A percentile compares a stretch with the other conserved stretches of the same genome.
phyloP scores from a whole-genome alignment of 2,113 vertebrate species.

The Alosa alosa region DNA sequence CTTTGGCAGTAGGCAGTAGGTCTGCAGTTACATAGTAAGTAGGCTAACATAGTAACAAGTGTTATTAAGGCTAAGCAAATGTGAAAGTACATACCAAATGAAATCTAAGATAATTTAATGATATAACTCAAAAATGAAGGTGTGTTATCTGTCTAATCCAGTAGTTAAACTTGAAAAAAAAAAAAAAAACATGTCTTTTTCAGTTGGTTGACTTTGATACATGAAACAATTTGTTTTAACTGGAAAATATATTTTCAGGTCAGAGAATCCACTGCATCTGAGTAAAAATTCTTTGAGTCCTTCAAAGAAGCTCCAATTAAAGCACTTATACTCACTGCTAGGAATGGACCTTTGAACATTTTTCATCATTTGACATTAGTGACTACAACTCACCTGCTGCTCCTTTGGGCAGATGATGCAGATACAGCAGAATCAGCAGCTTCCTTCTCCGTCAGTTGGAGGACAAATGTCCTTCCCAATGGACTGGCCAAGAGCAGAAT shows the following conservation, averaged over 20 bases:
- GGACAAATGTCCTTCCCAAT: slow-evolving; percentile 50
- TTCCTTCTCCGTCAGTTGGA: slow-evolving; percentile 54
- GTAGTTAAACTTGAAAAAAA: too few relatives aligned
- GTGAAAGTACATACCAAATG: too few relatives aligned
- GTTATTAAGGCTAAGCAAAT: too few relatives aligned
- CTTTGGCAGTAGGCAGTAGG: neutral
- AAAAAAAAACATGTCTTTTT: neutral
- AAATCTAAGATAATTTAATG: too few relatives aligned
- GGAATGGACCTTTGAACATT: neutral
- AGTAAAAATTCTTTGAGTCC: neutral
- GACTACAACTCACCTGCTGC: slow-evolving; percentile 54
- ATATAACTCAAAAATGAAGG: too few relatives aligned
- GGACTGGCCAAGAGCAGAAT: slow-evolving; percentile 54
- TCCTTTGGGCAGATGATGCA: slow-evolving; percentile 9
- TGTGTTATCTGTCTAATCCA: too few relatives aligned
- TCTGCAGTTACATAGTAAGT: too few relatives aligned
- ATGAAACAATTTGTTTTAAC: neutral
- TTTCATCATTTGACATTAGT: too few relatives aligned
- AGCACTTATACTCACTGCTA: neutral
- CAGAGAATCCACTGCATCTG: neutral
- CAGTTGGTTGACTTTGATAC: neutral
- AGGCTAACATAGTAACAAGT: too few relatives aligned
- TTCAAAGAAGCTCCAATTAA: neutral
- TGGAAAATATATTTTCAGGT: neutral
- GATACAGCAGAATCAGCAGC: neutral